These are phyloP conservation scores for Craterocephalus amniculus DNA, from an alignment of 2,797 vertebrate species.

Conservation along the genomic window DNA sequence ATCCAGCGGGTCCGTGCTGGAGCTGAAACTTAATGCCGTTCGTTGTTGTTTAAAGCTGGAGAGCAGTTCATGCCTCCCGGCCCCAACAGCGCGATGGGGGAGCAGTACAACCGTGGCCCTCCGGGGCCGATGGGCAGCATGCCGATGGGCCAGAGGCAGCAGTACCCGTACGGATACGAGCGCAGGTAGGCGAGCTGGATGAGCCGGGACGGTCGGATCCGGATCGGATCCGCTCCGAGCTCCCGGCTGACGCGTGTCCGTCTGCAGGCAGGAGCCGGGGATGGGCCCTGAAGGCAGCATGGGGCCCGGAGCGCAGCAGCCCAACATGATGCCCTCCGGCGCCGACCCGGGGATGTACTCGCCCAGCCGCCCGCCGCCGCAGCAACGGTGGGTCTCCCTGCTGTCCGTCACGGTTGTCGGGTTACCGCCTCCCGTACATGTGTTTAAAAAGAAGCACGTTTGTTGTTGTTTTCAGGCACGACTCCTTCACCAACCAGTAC, in stretches of 20 bases:
- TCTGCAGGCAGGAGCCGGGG: conserved; percentile 88
- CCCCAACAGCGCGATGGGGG: conserved; percentile 92
- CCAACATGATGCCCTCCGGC: conserved; percentile 94
- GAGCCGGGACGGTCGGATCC: no score
- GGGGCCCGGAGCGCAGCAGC: conserved; percentile 88
- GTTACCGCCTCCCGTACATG: no score
- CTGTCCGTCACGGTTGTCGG: no score
- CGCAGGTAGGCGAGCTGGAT: conserved; percentile 84
- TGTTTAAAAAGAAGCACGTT: conserved; percentile 12
- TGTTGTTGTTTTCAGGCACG: conserved; percentile 86
- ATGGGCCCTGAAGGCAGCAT: conserved; percentile 91
- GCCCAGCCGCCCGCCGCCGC: conserved; percentile 92
- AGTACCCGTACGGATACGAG: conserved; percentile 96
- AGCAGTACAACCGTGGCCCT: conserved; percentile 93
- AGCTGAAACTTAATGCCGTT: no score
- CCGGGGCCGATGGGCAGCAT: conserved; percentile 90
- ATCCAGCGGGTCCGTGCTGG: no score
- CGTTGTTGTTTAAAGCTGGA: conserved; percentile 74
- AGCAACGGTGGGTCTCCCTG: conserved; percentile 84
- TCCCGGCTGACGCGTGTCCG: neutral
- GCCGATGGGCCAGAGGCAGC: conserved; percentile 94
- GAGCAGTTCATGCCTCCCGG: conserved; percentile 97
- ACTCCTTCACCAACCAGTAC: conserved; percentile 97
- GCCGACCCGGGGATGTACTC: conserved; percentile 98
- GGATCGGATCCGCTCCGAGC: neutral